A percentile compares a stretch with the other conserved stretches of the same genome.
phyloP scores from a whole-genome alignment of 2,113 vertebrate species.

The Dasypus novemcinctus region DNA sequence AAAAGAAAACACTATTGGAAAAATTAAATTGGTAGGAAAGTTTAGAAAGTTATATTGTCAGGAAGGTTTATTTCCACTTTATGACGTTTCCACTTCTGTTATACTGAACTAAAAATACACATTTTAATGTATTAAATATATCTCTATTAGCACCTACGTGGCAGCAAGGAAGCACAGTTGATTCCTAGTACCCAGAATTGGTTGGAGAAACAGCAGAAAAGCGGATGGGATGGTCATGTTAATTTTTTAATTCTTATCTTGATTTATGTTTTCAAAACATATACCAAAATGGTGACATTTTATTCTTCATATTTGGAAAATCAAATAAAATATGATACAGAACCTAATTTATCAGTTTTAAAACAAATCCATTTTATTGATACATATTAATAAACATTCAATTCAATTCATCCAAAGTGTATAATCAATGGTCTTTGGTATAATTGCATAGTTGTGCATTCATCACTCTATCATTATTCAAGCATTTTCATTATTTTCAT shows the following conservation, averaged over 20 bases:
- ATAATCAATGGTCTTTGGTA: too few relatives aligned
- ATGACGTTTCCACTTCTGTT: neutral
- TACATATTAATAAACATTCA: too few relatives aligned
- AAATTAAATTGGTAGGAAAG: neutral
- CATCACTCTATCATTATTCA: too few relatives aligned
- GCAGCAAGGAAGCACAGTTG: constrained; percentile 71
- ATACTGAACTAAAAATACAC: neutral
- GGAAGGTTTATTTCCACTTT: constrained; percentile 41
- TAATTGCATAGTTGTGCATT: too few relatives aligned
- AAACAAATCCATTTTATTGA: too few relatives aligned
- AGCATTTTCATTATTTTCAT: too few relatives aligned
- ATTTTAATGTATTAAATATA: constrained; percentile 3
- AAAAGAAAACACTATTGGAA: neutral
- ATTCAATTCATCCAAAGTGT: too few relatives aligned
- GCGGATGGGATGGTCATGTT: neutral
- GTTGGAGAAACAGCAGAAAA: neutral
- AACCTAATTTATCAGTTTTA: neutral
- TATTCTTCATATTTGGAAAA: constrained; percentile 51
- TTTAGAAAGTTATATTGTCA: constrained; percentile 16
- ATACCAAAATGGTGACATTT: neutral
- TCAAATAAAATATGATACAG: constrained; percentile 33
- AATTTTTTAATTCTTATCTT: constrained; percentile 26
- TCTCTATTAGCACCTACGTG: constrained; percentile 65
- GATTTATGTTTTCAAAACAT: neutral
- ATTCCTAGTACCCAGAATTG: neutral